Conservation (phyloP, 1,140 invertebrate species). For the Spodoptera frugiperda region DNA sequence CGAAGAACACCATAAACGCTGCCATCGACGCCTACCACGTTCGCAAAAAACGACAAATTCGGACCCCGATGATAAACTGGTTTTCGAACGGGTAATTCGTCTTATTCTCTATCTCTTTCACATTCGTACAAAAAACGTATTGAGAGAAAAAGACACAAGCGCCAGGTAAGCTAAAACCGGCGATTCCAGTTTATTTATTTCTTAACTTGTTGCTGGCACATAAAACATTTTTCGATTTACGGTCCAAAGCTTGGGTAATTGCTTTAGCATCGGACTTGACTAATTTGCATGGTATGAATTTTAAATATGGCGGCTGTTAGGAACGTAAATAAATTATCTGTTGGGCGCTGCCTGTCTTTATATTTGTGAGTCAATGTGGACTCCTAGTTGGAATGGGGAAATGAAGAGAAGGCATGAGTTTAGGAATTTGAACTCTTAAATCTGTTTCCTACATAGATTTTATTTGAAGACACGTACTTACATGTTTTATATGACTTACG, state of each 20-base stretch:
- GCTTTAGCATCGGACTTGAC: conserved; percentile 61
- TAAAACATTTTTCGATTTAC: conserved; percentile 76
- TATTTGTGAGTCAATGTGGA: conserved; percentile 36
- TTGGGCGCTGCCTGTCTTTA: conserved; percentile 51
- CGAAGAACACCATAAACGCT: conserved; percentile 63
- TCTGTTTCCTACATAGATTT: neutral
- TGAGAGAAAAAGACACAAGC: conserved; percentile 37
- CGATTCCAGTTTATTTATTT: conserved; percentile 77
- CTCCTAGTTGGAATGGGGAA: conserved; percentile 21
- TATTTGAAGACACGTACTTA: neutral
- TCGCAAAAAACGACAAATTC: conserved; percentile 65
- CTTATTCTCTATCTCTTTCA: conserved; percentile 55
- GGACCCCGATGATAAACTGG: conserved; percentile 75
- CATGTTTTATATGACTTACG: too few species aligned
- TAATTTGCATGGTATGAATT: conserved; percentile 69
- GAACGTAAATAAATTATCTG: conserved; percentile 49
- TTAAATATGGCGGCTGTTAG: conserved; percentile 58
- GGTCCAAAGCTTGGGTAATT: conserved; percentile 63
- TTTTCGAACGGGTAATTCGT: conserved; percentile 65
- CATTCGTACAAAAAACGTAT: conserved; percentile 20
- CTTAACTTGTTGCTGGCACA: conserved; percentile 77
- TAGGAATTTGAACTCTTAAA: neutral
- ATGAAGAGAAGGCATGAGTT: conserved; percentile 22
- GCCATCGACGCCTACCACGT: conserved; percentile 69
- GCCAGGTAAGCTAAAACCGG: conserved; percentile 61